Base-by-base conservation (phyloP, 2,888 invertebrate species). In the Drosophila pullipes region DNA sequence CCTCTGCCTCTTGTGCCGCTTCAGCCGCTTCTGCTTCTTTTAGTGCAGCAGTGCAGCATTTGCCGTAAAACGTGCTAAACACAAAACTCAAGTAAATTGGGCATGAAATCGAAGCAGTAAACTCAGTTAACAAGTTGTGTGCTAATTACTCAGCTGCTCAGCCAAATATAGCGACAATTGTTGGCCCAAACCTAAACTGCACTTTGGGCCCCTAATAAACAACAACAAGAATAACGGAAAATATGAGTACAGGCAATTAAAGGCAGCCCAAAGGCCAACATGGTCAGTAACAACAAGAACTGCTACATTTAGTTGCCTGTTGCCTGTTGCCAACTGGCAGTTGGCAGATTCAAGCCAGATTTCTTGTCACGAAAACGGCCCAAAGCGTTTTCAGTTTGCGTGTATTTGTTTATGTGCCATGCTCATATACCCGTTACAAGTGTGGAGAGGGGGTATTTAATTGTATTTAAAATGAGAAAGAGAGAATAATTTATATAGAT, bases 51-150 rank as follows among this genome's bases (percentile, higher is more conserved):
- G 28, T 28, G 28, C 28, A 18, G 18, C 25, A 25, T 13, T 47
- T 25, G 25, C 50, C 10, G 28, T 16, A 33, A 33, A 35, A 54
- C 22, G 3, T 25, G 60, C 55, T 63, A 37, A 52, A n/a, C 37
- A 49, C n/a, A 50, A 55, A 60, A 69, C 69, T 47, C 69, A 66
- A 47, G 53, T 28, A 47, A 71, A 69, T 75, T 71, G 60, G 31
- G 70, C 76, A 70, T 61, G 61, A 75, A 69, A 67, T 71, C 62
- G 33, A 22, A 65, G 50, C 52, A 3, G 4, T 57, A 7, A 52
- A 37, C 49, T 53, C 59, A 52, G 80, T 76, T 76, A 76, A 65
- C 78, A 72, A 64, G 63, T 54, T 71, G 71, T 69, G 68, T 64
- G 76, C 61, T 69, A 69, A 80, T 67, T 78, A 66, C 73, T 53